phyloP scores from a whole-genome alignment of 2,797 vertebrate species.

The Catharus ustulatus region DNA sequence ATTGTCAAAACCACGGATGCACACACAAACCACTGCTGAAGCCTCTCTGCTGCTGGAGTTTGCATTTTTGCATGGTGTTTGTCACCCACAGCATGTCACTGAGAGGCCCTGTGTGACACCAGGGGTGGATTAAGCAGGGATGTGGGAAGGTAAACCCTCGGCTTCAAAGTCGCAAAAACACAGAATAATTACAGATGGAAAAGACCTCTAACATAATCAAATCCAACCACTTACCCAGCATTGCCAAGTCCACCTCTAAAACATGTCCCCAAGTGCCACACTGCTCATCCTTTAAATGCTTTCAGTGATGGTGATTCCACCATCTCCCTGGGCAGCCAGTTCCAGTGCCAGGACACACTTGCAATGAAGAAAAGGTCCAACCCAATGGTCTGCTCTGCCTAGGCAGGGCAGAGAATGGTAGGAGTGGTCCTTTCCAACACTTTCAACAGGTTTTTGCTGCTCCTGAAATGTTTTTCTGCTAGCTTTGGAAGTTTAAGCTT shows the following conservation, averaged over 20 bases:
- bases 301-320: background rate
- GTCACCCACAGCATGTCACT: rapidly evolving
- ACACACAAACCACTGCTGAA: background rate
- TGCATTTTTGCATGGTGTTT: background rate
- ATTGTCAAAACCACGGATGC: background rate
- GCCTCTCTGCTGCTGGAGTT: background rate
- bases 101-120: background rate
- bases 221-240: background rate
- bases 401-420: background rate
- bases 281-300: rapidly evolving
- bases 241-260: background rate
- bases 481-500: background rate
- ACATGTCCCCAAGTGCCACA: rapidly evolving
- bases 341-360: background rate
- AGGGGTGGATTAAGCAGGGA: background rate
- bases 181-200: rapidly evolving
- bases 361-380: background rate
- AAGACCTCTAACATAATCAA: background rate
- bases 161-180: background rate
- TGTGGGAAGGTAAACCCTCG: background rate
- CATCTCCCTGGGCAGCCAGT: background rate
- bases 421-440: background rate
- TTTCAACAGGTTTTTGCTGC: background rate
- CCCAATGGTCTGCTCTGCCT: background rate
- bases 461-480: background rate